Evolutionary conservation across 2,797 vertebrate genomes (phyloP), one percentile per base, ranked within the genome.

Genomic region (Lindbergichthys nudifrons): DNA sequence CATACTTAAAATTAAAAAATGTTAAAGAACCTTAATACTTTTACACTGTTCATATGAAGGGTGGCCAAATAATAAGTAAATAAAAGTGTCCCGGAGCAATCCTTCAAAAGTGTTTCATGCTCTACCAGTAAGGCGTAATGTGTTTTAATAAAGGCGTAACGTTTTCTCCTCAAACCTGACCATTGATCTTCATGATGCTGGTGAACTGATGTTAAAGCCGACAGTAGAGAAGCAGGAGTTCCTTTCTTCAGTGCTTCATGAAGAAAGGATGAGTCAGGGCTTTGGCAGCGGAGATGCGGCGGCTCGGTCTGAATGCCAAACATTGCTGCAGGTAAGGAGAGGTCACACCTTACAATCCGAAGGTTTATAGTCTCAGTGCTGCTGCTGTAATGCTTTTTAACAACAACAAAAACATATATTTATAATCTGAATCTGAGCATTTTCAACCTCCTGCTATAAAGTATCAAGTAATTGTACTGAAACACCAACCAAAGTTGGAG

Each of bases 221-320:
- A 32, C 10, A 30, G 50, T 21, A 21, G 47, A 9, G 46, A 8
- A 57, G 36, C 15, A 68, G 46, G 43, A 59, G 54, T 11, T 62
- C 1, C 42, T 59, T 36, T 16, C 83, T 51, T 91, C 82, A 91
- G 51, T 53, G 51, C 46, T 76, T 87, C 70, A 10, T 62, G 69
- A 95, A 92, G 86, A 94, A 94, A 45, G 91, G 84, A 70, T 95
- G 94, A 58, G 75, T 74, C 86, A 96, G 86, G 39, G 94, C 94
- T 83, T 82, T 83, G 42, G 79, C 88, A 0, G 95, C 93, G 10
- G 95, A 92, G 87, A 95, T 91, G 56, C 95, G 94, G 8, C 53
- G 45, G 72, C 74, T 73, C 2, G 93, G 93, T 65, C 46, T 93
- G 90, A 96, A 95, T 3, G 81, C 36, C 86, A 95, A 71, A 90